A percentile compares a stretch with the other conserved stretches of the same genome.
phyloP scores from a whole-genome alignment of 2,888 invertebrate species.

The Chrysolina oricalcia region DNA sequence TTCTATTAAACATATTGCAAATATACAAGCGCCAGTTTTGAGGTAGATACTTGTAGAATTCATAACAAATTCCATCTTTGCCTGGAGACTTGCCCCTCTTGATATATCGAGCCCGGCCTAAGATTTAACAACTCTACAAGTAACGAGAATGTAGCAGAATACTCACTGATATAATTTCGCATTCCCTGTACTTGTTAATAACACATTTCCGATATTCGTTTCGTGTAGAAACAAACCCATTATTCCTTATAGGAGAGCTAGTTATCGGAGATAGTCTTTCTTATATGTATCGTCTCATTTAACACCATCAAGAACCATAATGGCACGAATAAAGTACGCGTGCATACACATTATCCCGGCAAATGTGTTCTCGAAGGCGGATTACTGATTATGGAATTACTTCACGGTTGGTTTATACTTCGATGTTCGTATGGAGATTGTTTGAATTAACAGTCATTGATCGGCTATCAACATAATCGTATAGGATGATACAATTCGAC shows the following conservation, averaged over 20 bases:
- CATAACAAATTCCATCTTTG: too few relatives aligned
- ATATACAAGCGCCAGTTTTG: too few relatives aligned
- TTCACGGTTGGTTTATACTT: constrained; percentile 28
- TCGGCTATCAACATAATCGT: not conserved
- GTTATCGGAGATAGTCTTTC: constrained; percentile 11
- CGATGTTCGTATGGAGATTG: constrained; percentile 15
- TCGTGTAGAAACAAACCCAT: not conserved
- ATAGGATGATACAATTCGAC: not conserved
- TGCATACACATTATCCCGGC: constrained; percentile 48
- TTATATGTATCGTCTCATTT: constrained; percentile 40
- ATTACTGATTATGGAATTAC: constrained; percentile 49
- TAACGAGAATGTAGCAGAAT: too few relatives aligned
- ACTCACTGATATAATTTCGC: too few relatives aligned
- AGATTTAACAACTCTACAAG: too few relatives aligned
- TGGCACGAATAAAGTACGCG: constrained; percentile 48
- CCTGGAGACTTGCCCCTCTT: too few relatives aligned
- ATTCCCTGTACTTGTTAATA: not conserved
- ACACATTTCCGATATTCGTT: not conserved
- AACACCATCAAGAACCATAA: constrained; percentile 49
- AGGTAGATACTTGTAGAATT: too few relatives aligned
- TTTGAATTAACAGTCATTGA: not conserved
- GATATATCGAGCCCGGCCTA: too few relatives aligned
- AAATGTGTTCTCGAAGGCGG: constrained; percentile 47
- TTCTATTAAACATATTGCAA: too few relatives aligned
- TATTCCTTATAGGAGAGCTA: constrained; percentile 7